Evolutionary conservation across 2,888 invertebrate species (phyloP).

Genomic region (Xylocampa areola): DNA sequence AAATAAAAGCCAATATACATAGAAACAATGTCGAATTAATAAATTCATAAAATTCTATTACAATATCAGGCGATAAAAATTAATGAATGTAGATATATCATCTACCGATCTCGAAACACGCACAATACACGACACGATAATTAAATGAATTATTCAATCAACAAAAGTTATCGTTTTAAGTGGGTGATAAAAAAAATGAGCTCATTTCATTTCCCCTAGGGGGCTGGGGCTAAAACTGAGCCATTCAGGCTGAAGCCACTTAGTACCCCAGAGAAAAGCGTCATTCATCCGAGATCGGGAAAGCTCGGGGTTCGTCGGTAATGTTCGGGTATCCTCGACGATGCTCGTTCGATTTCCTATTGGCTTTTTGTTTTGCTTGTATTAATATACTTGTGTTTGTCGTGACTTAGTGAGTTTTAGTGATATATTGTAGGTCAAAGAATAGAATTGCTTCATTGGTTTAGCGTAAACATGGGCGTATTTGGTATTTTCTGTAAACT

Average conservation of each 20-base stretch:
- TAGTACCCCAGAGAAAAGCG: conserved; percentile 27
- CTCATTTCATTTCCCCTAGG: conserved; percentile 38
- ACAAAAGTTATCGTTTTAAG: conserved; percentile 49
- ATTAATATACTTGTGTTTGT: conserved; percentile 22
- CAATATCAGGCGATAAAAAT: too few species aligned
- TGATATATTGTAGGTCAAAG: too few species aligned
- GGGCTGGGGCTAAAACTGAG: conserved; percentile 64
- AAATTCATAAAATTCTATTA: too few species aligned
- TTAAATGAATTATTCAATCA: conserved; percentile 55
- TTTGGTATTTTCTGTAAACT: too few species aligned
- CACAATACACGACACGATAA: too few species aligned
- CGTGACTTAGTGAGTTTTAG: too few species aligned
- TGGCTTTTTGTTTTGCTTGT: conserved; percentile 37
- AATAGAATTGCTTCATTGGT: too few species aligned
- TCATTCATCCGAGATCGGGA: too few species aligned
- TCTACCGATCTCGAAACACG: conserved; percentile 30
- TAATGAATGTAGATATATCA: conserved; percentile 19
- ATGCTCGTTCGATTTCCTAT: conserved; percentile 28
- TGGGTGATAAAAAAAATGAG: conserved; percentile 54
- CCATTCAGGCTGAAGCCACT: conserved; percentile 61
- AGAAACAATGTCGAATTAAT: too few species aligned
- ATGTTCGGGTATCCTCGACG: conserved; percentile 31
- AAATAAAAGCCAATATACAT: too few species aligned
- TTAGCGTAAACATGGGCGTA: too few species aligned
- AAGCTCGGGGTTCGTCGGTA: too few species aligned